Percentiles rank a stretch among this genome's conserved stretches.
Evolutionary conservation across 2,888 invertebrate genomes (phyloP).

Genomic region (Cephus pulcher): DNA sequence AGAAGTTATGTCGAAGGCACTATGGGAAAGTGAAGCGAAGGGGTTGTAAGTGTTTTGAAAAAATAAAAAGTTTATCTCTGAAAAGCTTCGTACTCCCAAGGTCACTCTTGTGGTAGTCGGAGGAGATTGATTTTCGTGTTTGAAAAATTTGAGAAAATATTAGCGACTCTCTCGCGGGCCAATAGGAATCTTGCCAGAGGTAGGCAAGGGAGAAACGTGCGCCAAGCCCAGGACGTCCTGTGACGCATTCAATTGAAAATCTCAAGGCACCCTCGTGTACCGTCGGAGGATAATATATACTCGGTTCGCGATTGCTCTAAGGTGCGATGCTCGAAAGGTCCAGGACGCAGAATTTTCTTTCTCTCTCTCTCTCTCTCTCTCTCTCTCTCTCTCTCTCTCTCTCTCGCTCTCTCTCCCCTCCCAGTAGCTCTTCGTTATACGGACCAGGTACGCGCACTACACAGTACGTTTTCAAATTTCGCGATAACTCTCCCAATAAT

Average conservation of each 20-base stretch:
- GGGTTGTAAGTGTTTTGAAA: neutral
- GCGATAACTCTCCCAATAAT: slow-evolving; percentile 2
- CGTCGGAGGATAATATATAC: slow-evolving; percentile 49
- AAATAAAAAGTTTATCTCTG: slow-evolving; percentile 48
- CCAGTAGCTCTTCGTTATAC: neutral
- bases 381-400: too few species aligned
- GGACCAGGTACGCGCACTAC: neutral
- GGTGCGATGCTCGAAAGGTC: neutral
- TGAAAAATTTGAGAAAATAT: slow-evolving; percentile 40
- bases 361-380: too few species aligned
- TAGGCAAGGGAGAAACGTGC: slow-evolving; percentile 47
- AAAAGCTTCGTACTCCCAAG: neutral
- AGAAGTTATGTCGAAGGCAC: slow-evolving; percentile 34
- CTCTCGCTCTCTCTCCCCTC: too few species aligned
- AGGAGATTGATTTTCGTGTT: neutral
- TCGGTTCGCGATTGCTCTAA: slow-evolving; percentile 20
- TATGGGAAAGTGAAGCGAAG: slow-evolving; percentile 3
- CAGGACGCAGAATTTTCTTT: too few species aligned
- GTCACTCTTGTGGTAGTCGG: too few species aligned
- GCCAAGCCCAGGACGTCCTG: slow-evolving; percentile 57
- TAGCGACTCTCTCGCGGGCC: slow-evolving; percentile 23
- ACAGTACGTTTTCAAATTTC: neutral
- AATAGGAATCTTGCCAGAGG: slow-evolving; percentile 29
- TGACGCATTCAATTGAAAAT: slow-evolving; percentile 62
- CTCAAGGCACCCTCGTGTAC: slow-evolving; percentile 57